Base-by-base conservation (phyloP, 1,140 invertebrate genomes). In the Zaprionus kolodkinae region DNA sequence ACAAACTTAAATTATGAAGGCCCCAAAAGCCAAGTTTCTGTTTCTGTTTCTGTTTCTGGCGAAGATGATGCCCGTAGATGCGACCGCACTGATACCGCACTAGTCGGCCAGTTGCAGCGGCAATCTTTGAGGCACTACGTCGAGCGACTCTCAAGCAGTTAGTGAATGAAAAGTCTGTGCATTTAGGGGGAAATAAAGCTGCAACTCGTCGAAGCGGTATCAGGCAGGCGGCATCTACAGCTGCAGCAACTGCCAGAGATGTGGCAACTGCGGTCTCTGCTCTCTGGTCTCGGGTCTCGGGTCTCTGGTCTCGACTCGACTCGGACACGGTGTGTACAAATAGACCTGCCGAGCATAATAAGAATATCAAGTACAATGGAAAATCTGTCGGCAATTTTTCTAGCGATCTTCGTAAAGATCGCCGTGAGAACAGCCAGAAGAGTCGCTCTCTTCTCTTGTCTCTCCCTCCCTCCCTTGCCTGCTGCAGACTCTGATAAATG, bases 1-100 rank as follows among this genome's bases (percentile, higher is more conserved):
- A 89, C 78, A 81, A 85, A 85, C 69, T 64, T 90, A 90, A 89
- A 79, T 90, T 89, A 89, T 90, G 86, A 89, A 74, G 66, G 78
- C 81, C 68, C 76, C 67, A 79, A 45, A 45, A 81, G 72, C 76
- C 81, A 76, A 71, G 70, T 81, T 84, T 89, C 85, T 84, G 21
- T 21, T 21, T 89, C 85, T 84, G 21, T 21, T 21, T 21, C 21
- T 21, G 70, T 81, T 84, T 89, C 85, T 84, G 72, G 56, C 67
- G 67, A 89, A 89, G 86, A 85, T 89, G 80, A 71, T 78, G 79
- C 56, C 79, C 72, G 21, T 21, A 84, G 78, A 79, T 89, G 77
- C 64, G 60, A 65, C 74, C 55, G 43, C 52, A 40, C 66, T 72
- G 85, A 89, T 89, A 90, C 64, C 68, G 65, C 40, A 59, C 21